Evolutionary conservation across 2,888 invertebrate genomes (phyloP), one percentile per base, ranked within the genome.

Genomic region (Noctua pronuba): DNA sequence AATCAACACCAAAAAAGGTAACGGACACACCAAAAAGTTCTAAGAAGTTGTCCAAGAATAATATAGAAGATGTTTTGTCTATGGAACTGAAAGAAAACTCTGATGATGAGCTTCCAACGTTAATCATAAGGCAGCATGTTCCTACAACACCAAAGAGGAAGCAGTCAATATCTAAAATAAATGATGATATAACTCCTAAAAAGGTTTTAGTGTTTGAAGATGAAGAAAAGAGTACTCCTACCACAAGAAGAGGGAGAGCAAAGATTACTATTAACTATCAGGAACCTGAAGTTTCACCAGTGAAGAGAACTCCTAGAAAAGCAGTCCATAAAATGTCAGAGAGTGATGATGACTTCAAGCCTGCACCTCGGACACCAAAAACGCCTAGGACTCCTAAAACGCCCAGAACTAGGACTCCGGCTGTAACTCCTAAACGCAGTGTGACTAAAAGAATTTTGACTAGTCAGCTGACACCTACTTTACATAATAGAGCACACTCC

Each of bases 41-140:
- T 1, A 94, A 87, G 64, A 94, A 92, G 70, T 65, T 94, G 5
- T 89, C 77, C 5, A 93, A 87, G 21, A 90, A 86, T n/a, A 93
- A 92, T 66, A 89, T 95, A 75, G 95, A 94, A 83, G 94, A 96
- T 55, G 84, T 94, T 49, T 80, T 96, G 3, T 93, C 93, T 79
- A 94, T 96, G 95, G 96, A 96, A 82, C 85, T 96, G 4, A 92
- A 94, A 86, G 96, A 96, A 85, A 95, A 94, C 77, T 95, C 96
- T 13, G 96, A 95, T 88, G 95, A 96, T 35, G 96, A 96, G 55
- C 80, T 97, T 5, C 96, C 96, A 28, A 96, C 95, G 16, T 88
- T 96, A 16, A 94, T 96, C 10, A 96, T 96, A 70, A 93, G 94
- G 74, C 93, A 95, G 72, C 92, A 94, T 90, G 87, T 90, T 55